Base-by-base conservation (phyloP, 1,140 invertebrate species). In the Trachymyrmex septentrionalis region DNA sequence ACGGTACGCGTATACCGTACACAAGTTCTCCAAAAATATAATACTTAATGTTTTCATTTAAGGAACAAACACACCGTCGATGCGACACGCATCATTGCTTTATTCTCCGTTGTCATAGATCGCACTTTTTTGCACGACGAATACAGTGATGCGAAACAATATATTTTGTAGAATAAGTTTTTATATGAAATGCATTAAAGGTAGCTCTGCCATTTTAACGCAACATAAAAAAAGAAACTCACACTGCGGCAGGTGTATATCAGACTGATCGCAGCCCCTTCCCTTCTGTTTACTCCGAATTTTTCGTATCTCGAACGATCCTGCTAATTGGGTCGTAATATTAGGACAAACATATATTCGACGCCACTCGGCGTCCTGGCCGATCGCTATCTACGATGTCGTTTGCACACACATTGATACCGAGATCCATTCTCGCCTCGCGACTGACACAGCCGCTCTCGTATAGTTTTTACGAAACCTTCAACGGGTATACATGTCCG, bases 401-500 rank as follows among this genome's bases (percentile, higher is more conserved):
- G 63, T 78, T 78, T 85, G 73, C 50, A 76, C 55, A 21, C 27
- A 27, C 73, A 38, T 21, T 3, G 44, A 24, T 71, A 38, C 14
- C 80, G 38, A n/a, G 24, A 19, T 72, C n/a, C 69, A 50, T 84
- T 84, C 55, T 61, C 69, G 69, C 55, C 19, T 63, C n/a, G 71
- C 21, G 88, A 55, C 27, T 61, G 69, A 69, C 14, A 24, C 16
- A 9, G 61, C 50, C 75, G 57, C 38, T 63, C 27, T 59, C 50
- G 86, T 63, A 86, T 75, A 86, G 90, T 90, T 90, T 75, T 90
- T 75, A 67, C 82, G 55, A 88, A 90, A 90, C 16, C 82, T 85
- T 88, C 64, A 81, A 86, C 76, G 75, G 66, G 24, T 78, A 76
- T 76, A 63, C 57, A 73, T 21, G 57, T 63, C 48, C 88, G 48